These are phyloP conservation scores for Xestia xanthographa DNA, from an alignment of 2,888 invertebrate genomes.

Conservation along the genomic window DNA sequence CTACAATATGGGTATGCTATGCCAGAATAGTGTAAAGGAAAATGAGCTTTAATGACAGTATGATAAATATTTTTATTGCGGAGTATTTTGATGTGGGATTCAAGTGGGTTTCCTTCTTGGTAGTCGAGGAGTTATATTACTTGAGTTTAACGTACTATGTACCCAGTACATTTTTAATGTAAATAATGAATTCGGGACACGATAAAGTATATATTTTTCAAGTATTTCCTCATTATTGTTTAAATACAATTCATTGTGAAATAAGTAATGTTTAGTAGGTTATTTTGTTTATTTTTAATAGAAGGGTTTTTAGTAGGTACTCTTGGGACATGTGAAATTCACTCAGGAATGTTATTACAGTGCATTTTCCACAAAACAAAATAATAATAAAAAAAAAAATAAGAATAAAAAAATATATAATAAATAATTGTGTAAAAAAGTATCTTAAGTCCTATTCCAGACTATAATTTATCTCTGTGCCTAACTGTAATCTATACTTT, in stretches of 20 bases:
- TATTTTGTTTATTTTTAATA: slow-evolving; percentile 8
- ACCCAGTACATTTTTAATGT: not conserved
- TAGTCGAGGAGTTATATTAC: not conserved
- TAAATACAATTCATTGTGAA: not conserved
- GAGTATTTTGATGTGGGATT: not conserved
- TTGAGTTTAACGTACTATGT: not conserved
- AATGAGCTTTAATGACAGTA: slow-evolving; percentile 6
- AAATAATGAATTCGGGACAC: not conserved
- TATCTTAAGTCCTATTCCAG: too few species aligned
- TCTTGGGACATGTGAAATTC: not conserved
- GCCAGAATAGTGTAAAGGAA: slow-evolving; percentile 16
- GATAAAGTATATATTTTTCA: not conserved
- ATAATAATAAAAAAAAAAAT: too few species aligned
- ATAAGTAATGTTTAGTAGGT: not conserved
- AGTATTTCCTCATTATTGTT: not conserved
- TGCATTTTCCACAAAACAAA: not conserved
- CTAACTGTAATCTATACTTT: too few species aligned
- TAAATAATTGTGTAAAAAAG: too few species aligned
- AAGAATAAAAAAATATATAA: too few species aligned
- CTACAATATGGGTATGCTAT: slow-evolving; percentile 34
- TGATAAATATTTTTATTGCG: not conserved
- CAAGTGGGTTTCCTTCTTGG: not conserved
- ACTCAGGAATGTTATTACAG: not conserved
- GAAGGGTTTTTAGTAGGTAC: not conserved
- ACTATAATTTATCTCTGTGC: too few species aligned